These are phyloP conservation scores for Sitta europaea DNA, from an alignment of 2,113 vertebrate genomes.

Conservation along the genomic window DNA sequence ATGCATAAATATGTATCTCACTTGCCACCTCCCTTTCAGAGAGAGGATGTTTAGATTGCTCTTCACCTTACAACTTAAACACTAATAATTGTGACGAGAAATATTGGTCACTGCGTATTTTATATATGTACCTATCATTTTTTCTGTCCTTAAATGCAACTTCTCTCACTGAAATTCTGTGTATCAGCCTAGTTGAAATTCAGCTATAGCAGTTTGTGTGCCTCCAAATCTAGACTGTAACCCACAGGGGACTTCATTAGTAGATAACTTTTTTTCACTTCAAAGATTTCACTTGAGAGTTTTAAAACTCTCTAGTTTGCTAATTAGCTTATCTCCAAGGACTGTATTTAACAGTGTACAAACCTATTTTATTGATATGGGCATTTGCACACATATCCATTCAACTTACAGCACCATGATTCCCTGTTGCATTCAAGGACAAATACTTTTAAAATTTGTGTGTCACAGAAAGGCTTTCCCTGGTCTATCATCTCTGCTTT, in stretches of 20 bases:
- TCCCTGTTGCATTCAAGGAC: conserved; percentile 55
- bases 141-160: neutral
- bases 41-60: neutral
- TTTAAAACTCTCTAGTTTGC: conserved; percentile 76
- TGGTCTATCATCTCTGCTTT: neutral
- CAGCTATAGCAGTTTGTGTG: conserved; percentile 3
- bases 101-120: neutral
- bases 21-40: neutral
- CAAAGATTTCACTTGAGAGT: conserved; percentile 74
- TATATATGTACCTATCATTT: neutral
- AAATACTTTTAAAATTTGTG: conserved; percentile 14
- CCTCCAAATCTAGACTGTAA: conserved; percentile 56
- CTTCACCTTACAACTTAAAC: neutral
- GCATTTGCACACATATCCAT: conserved; percentile 50
- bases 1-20: neutral
- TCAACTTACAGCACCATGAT: conserved; percentile 49
- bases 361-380: conserved; percentile 74
- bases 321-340: conserved; percentile 78
- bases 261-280: conserved; percentile 73
- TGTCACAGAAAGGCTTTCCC: neutral
- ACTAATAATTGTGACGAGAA: neutral
- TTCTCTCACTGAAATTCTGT: conserved; percentile 12
- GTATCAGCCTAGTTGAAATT: conserved; percentile 62
- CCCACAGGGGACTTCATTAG: conserved; percentile 78
- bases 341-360: conserved; percentile 69